Evolutionary conservation across 2,888 invertebrate genomes (phyloP).

Genomic region (Drosophila testacea): DNA sequence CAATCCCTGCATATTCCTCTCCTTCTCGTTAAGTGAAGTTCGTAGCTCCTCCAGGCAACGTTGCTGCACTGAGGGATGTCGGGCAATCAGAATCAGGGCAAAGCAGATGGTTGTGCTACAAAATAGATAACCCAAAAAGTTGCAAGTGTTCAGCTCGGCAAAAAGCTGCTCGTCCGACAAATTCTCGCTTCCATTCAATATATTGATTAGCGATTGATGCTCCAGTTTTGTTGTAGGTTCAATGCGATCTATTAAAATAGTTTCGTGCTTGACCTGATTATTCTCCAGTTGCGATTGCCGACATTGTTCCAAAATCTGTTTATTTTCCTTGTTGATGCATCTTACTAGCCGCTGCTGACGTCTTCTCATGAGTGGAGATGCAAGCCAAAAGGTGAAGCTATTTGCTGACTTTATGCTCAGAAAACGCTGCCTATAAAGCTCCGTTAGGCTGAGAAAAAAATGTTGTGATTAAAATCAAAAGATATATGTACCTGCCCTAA

Average conservation of each 20-base stretch:
- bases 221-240: constrained; percentile 2
- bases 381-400: constrained; percentile 47
- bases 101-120: constrained; percentile 62
- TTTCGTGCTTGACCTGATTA: not conserved
- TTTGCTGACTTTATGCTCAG: constrained; percentile 55
- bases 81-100: constrained; percentile 58
- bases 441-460: constrained; percentile 34
- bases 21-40: not conserved
- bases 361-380: constrained; percentile 39
- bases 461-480: not conserved
- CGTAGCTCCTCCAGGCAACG: constrained; percentile 53
- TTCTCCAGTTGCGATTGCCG: constrained; percentile 5
- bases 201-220: constrained; percentile 54
- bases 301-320: constrained; percentile 31
- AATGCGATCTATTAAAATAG: constrained; percentile 26
- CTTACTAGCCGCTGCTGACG: constrained; percentile 54
- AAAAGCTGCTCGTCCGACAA: constrained; percentile 46
- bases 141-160: constrained; percentile 61
- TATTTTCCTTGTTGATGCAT: constrained; percentile 47
- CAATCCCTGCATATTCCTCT: constrained; percentile 15
- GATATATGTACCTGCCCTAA: too few species aligned
- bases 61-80: constrained; percentile 68
- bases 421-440: constrained; percentile 63
- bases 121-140: constrained; percentile 59
- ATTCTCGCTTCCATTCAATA: constrained; percentile 24